phyloP scores from a whole-genome alignment of 2,113 vertebrate genomes.

The Accipiter virgatus region DNA sequence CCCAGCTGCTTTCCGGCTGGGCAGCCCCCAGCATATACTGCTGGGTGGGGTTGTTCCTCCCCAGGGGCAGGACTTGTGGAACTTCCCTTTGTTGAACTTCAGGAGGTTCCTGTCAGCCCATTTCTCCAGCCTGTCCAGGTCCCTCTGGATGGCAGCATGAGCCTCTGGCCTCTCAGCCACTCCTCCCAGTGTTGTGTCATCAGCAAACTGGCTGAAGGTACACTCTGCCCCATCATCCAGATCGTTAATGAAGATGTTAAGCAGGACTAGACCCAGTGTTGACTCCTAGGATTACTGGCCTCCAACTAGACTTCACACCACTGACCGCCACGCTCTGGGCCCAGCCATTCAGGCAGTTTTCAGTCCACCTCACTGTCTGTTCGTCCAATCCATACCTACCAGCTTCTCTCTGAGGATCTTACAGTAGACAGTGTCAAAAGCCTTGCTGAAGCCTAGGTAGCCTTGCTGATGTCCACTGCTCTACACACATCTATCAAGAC shows the following conservation, averaged over 20 bases:
- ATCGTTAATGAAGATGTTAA: background rate
- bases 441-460: background rate
- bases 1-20: background rate
- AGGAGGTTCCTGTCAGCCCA: background rate
- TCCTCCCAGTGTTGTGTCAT: background rate
- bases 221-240: background rate
- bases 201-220: background rate
- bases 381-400: background rate
- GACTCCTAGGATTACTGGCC: background rate
- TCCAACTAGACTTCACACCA: background rate
- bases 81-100: background rate
- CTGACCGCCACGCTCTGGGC: fast-evolving
- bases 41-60: background rate
- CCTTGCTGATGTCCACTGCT: background rate
- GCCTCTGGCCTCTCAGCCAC: background rate
- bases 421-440: background rate
- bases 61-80: too few relatives aligned
- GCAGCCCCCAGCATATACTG: too few relatives aligned
- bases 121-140: background rate
- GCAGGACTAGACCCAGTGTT: background rate
- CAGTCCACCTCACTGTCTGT: background rate
- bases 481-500: background rate
- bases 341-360: background rate
- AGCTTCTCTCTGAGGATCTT: background rate
- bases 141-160: background rate